phyloP scores from a whole-genome alignment of 2,888 invertebrate genomes.

The Odontothrips loti region DNA sequence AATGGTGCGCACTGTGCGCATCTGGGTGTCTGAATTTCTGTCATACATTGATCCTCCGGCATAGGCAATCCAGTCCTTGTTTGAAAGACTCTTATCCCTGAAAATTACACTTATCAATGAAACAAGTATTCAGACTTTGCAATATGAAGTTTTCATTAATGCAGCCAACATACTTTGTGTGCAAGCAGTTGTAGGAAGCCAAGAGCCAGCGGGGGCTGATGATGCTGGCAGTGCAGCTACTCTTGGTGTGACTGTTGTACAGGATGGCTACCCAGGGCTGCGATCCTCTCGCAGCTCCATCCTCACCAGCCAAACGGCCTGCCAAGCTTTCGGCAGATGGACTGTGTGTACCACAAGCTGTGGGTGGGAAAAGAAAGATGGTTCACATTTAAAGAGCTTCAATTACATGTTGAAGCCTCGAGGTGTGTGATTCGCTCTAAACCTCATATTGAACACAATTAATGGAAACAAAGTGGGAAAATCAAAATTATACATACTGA shows the following conservation, averaged over 20 bases:
- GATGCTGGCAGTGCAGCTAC: slow-evolving; percentile 51
- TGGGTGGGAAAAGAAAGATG: slow-evolving; percentile 31
- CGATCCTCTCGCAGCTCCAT: slow-evolving; percentile 50
- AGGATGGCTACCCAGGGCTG: slow-evolving; percentile 57
- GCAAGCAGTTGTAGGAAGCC: slow-evolving; percentile 51
- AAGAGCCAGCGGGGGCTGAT: slow-evolving; percentile 52
- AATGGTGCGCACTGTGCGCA: slow-evolving; percentile 47
- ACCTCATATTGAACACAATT: slow-evolving; percentile 29
- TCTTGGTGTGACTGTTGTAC: slow-evolving; percentile 47
- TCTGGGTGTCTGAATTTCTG: slow-evolving; percentile 43
- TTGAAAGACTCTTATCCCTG: slow-evolving; percentile 39
- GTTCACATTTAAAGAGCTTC: too few relatives aligned
- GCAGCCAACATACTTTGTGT: slow-evolving; percentile 33
- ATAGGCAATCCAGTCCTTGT: slow-evolving; percentile 40
- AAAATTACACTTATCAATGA: slow-evolving; percentile 31
- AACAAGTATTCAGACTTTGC: neutral
- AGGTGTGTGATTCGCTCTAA: too few relatives aligned
- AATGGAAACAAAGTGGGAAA: neutral
- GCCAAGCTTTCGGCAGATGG: slow-evolving; percentile 42
- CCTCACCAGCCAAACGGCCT: slow-evolving; percentile 52
- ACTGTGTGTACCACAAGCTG: slow-evolving; percentile 48
- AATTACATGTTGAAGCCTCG: too few relatives aligned
- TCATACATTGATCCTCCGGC: slow-evolving; percentile 43
- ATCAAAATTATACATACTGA: slow-evolving; percentile 45
- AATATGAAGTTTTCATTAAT: neutral